phyloP scores from a whole-genome alignment of 2,113 vertebrate species.

The Noturus placidus region DNA sequence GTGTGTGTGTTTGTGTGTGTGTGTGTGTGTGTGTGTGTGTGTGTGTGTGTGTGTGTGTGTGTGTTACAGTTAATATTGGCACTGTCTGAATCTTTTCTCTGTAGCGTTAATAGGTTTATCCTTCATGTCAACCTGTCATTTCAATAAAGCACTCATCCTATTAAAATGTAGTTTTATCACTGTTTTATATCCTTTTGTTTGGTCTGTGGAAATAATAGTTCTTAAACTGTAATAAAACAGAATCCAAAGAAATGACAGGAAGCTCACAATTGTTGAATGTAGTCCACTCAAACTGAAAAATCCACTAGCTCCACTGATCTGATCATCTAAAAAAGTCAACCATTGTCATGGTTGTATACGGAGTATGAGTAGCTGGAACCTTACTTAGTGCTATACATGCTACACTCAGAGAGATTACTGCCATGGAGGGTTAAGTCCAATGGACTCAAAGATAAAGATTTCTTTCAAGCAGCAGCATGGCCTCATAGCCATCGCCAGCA shows the following conservation, averaged over 20 bases:
- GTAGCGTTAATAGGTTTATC: neutral
- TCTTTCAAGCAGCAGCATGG: neutral
- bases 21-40: too few relatives aligned
- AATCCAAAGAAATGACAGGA: neutral
- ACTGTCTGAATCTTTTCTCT: neutral
- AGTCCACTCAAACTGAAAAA: slow-evolving; percentile 2
- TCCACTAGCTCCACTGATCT: neutral
- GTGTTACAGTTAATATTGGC: neutral
- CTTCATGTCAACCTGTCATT: neutral
- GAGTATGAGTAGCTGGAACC: neutral
- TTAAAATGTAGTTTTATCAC: neutral
- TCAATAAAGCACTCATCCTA: neutral
- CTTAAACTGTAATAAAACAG: neutral
- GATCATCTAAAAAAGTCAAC: neutral
- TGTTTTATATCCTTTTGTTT: neutral
- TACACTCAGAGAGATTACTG: slow-evolving; percentile 11
- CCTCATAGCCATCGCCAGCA: slow-evolving; percentile 18
- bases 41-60: neutral
- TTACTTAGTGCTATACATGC: neutral
- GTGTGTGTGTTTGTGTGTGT: too few relatives aligned
- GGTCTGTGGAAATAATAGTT: neutral
- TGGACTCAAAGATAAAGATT: slow-evolving; percentile 29
- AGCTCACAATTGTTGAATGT: neutral
- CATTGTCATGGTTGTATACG: neutral
- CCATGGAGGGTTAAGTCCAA: slow-evolving; percentile 26